phyloP scores from a whole-genome alignment of 2,113 vertebrate species.

The Irena cyanogastra region DNA sequence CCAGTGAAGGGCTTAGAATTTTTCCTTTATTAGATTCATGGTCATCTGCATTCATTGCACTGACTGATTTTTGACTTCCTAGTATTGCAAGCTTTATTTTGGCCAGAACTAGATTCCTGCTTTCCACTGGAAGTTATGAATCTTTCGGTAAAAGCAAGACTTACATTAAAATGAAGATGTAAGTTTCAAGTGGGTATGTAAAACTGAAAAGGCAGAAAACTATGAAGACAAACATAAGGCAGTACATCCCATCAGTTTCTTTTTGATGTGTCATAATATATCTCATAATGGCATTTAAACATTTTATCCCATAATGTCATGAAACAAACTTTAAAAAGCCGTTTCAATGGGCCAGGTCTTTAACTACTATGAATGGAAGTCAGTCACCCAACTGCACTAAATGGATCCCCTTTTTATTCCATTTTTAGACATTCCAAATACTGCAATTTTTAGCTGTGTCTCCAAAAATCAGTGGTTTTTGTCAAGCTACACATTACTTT shows the following conservation, averaged over 20 bases:
- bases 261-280: neutral
- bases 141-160: neutral
- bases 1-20: neutral
- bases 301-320: neutral
- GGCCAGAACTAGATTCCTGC: neutral
- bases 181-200: neutral
- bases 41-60: neutral
- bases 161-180: neutral
- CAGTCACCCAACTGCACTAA: neutral
- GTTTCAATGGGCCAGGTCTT: neutral
- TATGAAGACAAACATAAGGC: neutral
- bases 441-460: neutral
- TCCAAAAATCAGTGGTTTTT: neutral
- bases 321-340: neutral
- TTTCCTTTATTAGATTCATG: neutral
- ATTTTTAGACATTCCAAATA: neutral
- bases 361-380: neutral
- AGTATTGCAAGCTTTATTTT: neutral
- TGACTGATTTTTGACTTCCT: neutral
- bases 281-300: neutral
- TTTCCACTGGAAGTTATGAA: neutral
- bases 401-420: neutral
- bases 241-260: neutral
- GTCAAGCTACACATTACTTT: neutral
- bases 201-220: neutral